Base-by-base conservation (phyloP, 2,888 invertebrate genomes). In the Leptinotarsa tumamoca region DNA sequence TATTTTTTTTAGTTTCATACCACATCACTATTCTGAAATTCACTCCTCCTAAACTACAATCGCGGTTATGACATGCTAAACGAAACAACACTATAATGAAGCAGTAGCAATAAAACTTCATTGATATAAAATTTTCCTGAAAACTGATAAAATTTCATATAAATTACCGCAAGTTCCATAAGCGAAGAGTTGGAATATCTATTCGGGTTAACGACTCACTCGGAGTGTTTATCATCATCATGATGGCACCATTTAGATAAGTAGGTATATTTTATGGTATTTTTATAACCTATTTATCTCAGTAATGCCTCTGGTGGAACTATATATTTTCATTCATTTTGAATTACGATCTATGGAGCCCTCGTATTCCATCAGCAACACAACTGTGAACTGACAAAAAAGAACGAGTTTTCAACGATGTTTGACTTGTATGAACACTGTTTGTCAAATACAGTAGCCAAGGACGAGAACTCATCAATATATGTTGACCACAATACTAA, bases 211-310 rank as follows among this genome's bases (percentile, higher is more conserved):
- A 71, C 49, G 74, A 68, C 58, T 50, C 63, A 49, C 67, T 71
- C 51, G 58, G 58, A 67, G 58, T 56, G 56, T 61, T 70, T 71
- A 67, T 75, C 70, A 68, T 50, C 58, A 75, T 68, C 67, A 75
- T 33, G 58, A 58, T 58, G 27, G 23, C 58, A 50, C 68, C 68
- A 54, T 75, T 71, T 68, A 54, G 67, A 71, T 75, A 71, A 74
- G 52, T 70, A 71, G 67, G 69, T 75, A 67, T 68, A 71, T 71
- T 75, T 75, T 75, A 75, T 67, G 43, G 50, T 67, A 61, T 71
- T 68, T 63, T 63, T 58, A 75, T 67, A 56, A 71, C 71, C 71
- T 68, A 67, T 63, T 68, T 75, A 75, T 75, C 63, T 50, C 68
- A 54, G 67, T 63, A 71, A 61, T 68, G 68, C 43, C 43, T 43